Percentiles rank a stretch among this genome's conserved stretches.
Evolutionary conservation across 2,888 invertebrate genomes (phyloP).

Genomic region (Pandemis heparana): DNA sequence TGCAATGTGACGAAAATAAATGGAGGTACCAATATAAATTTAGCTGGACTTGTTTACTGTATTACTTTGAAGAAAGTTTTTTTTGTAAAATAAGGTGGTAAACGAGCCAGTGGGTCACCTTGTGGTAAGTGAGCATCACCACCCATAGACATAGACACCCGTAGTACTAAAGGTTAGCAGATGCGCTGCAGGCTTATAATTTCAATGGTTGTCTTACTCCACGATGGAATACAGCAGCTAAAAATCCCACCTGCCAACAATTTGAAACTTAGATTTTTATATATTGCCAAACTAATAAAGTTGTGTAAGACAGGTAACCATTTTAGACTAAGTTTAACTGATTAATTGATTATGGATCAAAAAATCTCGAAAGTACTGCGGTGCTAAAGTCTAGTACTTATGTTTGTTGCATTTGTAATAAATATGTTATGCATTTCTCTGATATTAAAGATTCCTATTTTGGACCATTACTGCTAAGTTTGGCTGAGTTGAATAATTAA

Average conservation of each 20-base stretch:
- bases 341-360: constrained; percentile 61
- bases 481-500: constrained; percentile 40
- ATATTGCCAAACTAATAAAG: constrained; percentile 63
- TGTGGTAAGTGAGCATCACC: too few relatives aligned
- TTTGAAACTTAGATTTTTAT: constrained; percentile 45
- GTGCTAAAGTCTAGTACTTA: constrained; percentile 63
- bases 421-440: constrained; percentile 47
- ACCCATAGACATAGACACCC: too few relatives aligned
- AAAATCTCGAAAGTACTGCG: constrained; percentile 66
- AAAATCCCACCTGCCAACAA: constrained; percentile 15
- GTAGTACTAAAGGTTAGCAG: too few relatives aligned
- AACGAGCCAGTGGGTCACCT: too few relatives aligned
- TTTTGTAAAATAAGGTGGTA: too few relatives aligned
- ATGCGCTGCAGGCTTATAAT: too few relatives aligned
- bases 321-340: constrained; percentile 56
- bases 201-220: too few relatives aligned
- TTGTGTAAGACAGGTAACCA: constrained; percentile 55
- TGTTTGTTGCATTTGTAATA: constrained; percentile 50
- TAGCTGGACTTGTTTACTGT: background rate
- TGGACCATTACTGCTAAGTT: constrained; percentile 53
- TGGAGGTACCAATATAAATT: background rate
- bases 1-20: background rate
- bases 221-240: background rate
- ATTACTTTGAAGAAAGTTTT: background rate
- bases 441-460: constrained; percentile 52